Evolutionary conservation across 2,113 vertebrate genomes (phyloP).

Genomic region (Oreochromis aureus): DNA sequence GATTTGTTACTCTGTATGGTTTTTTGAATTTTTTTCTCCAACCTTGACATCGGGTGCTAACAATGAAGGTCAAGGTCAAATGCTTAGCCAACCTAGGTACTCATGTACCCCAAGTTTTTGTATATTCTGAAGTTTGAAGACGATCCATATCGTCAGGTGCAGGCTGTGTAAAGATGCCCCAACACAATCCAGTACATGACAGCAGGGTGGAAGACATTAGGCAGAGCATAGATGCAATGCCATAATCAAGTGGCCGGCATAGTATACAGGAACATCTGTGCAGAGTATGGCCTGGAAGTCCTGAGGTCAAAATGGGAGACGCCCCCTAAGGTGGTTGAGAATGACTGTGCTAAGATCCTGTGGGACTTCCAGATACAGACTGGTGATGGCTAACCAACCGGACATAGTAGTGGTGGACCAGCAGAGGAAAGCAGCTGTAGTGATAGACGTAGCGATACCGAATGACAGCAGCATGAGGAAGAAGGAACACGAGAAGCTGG

Average conservation of each 20-base stretch:
- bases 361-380: neutral
- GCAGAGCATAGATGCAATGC: neutral
- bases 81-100: neutral
- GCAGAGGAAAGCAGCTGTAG: neutral
- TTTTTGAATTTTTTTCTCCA: neutral
- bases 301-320: neutral
- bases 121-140: neutral
- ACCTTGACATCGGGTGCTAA: neutral
- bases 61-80: neutral
- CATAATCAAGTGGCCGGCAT: neutral
- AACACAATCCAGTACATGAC: neutral
- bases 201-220: neutral
- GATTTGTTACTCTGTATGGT: neutral
- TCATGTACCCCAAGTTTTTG: neutral
- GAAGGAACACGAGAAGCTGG: neutral
- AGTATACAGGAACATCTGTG: neutral
- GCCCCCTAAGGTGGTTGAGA: neutral
- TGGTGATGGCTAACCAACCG: neutral
- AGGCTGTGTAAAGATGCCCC: neutral
- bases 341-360: neutral
- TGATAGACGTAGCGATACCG: rapidly evolving
- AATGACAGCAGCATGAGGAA: neutral
- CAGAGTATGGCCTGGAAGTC: neutral
- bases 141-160: neutral
- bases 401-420: neutral